Evolutionary conservation across 2,888 invertebrate species (phyloP).

Genomic region (Hirtodrosophila trivittata): DNA sequence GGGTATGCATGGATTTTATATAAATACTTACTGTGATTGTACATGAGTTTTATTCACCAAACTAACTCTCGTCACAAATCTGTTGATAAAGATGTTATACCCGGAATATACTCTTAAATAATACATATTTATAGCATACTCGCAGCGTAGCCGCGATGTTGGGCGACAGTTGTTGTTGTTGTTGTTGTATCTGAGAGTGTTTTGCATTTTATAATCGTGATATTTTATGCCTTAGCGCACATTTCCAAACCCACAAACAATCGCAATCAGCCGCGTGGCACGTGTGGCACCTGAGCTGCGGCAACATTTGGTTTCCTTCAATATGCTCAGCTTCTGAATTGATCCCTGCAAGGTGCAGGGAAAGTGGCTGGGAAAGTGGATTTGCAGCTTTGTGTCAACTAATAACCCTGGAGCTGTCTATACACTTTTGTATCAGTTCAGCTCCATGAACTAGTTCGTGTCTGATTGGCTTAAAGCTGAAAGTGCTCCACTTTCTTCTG

Average conservation of each 20-base stretch:
- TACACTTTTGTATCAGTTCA: constrained; percentile 14
- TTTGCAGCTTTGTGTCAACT: constrained; percentile 39
- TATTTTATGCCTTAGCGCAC: constrained; percentile 63
- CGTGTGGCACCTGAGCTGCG: constrained; percentile 52
- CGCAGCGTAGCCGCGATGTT: no score
- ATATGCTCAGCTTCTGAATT: constrained; percentile 37
- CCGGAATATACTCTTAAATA: no score
- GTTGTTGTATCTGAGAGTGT: constrained; percentile 24
- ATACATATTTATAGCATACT: no score
- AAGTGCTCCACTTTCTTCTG: no score
- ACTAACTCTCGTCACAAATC: no score
- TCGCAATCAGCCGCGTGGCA: constrained; percentile 38
- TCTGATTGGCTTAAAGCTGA: constrained; percentile 16
- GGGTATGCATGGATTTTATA: no score
- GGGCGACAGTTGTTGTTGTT: no score
- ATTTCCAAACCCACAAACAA: constrained; percentile 38
- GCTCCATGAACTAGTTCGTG: constrained; percentile 43
- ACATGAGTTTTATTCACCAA: no score
- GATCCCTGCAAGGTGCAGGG: constrained; percentile 26
- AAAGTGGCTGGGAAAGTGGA: constrained; percentile 7
- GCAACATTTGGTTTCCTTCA: constrained; percentile 41
- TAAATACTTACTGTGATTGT: no score
- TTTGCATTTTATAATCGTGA: constrained; percentile 63
- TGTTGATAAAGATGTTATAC: no score
- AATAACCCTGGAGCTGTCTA: constrained; percentile 44